phyloP scores from a whole-genome alignment of 2,113 vertebrate genomes.

The Maccullochella peelii region DNA sequence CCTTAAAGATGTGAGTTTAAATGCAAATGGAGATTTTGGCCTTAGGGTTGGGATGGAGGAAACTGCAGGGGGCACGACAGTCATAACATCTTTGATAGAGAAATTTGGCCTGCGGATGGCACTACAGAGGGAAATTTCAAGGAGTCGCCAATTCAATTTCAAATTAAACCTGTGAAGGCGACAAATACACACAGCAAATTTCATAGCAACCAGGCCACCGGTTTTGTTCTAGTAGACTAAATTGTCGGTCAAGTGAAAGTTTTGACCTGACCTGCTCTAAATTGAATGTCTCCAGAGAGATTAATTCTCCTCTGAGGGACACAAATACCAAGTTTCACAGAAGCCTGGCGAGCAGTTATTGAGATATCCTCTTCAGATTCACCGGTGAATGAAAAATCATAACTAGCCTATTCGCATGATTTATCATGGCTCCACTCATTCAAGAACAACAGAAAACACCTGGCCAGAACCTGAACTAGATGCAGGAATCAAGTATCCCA shows the following conservation, averaged over 20 bases:
- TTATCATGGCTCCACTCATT: neutral
- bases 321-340: neutral
- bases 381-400: no score
- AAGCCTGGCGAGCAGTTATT: neutral
- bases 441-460: neutral
- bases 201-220: neutral
- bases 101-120: no score
- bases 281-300: neutral
- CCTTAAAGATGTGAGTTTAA: neutral
- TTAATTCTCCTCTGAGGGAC: neutral
- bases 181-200: neutral
- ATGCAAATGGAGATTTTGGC: neutral
- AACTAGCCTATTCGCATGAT: no score
- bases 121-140: neutral
- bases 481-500: neutral
- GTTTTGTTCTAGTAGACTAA: neutral
- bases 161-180: neutral
- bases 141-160: neutral
- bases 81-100: neutral
- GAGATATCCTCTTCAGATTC: no score
- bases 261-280: neutral
- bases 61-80: neutral
- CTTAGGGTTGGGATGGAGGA: neutral
- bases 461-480: neutral
- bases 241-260: neutral